Evolutionary conservation across 1,140 invertebrate species (phyloP).

Genomic region (Micrasema longulum): DNA sequence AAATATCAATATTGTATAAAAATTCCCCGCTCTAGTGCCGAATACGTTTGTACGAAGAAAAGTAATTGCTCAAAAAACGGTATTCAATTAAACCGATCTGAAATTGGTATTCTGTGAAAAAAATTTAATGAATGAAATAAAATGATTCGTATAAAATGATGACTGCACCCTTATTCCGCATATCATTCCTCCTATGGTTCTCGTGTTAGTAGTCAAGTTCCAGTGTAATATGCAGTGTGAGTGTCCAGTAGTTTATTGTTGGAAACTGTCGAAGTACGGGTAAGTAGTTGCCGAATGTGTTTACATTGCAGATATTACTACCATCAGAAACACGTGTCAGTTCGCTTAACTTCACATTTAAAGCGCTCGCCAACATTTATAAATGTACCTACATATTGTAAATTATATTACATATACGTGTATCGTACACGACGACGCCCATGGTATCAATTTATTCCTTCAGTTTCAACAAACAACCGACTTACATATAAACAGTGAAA

Average conservation of each 20-base stretch:
- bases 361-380: not conserved
- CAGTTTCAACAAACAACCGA: too few species aligned
- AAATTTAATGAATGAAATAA: too few species aligned
- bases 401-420: not conserved
- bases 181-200: not conserved
- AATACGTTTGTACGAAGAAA: too few species aligned
- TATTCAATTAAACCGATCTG: too few species aligned
- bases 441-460: not conserved
- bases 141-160: too few species aligned
- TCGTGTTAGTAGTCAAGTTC: not conserved
- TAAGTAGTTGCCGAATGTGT: slow-evolving; percentile 22
- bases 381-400: not conserved
- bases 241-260: slow-evolving; percentile 22
- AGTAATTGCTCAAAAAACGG: too few species aligned
- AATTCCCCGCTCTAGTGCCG: too few species aligned
- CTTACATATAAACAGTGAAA: too few species aligned
- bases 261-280: slow-evolving; percentile 21
- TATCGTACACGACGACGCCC: not conserved
- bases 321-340: slow-evolving; percentile 18
- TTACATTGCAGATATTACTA: slow-evolving; percentile 6
- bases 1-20: too few species aligned
- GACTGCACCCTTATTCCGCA: too few species aligned
- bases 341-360: not conserved
- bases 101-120: too few species aligned
- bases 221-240: slow-evolving; percentile 3